A percentile compares a stretch with the other conserved stretches of the same genome.
Evolutionary conservation across 1,140 invertebrate genomes (phyloP).

Genomic region (Drosophila fuyamai): DNA sequence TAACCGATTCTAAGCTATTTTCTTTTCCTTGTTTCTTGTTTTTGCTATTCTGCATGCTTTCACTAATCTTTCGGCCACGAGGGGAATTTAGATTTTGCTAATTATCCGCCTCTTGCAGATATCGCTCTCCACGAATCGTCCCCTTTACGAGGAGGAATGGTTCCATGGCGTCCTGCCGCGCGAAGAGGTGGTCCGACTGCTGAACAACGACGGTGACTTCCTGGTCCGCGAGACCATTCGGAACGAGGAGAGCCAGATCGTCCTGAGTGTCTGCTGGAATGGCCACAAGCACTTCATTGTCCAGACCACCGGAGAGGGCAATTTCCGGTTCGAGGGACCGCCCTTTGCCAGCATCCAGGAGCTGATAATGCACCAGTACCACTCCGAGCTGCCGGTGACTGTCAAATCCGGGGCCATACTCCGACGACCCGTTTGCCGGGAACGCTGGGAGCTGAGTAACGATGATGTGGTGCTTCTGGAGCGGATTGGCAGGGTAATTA

Average conservation of each 20-base stretch:
- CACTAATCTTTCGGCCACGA: slow-evolving; percentile 41
- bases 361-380: slow-evolving; percentile 94
- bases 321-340: slow-evolving; percentile 97
- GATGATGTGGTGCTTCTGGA: slow-evolving; percentile 96
- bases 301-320: slow-evolving; percentile 96
- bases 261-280: slow-evolving; percentile 97
- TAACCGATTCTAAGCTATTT: slow-evolving; percentile 12
- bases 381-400: slow-evolving; percentile 94
- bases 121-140: slow-evolving; percentile 85
- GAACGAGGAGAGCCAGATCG: slow-evolving; percentile 96
- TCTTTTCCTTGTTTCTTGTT: slow-evolving; percentile 38
- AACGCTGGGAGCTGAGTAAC: slow-evolving; percentile 98
- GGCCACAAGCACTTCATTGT: slow-evolving; percentile 99
- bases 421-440: slow-evolving; percentile 93
- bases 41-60: slow-evolving; percentile 29
- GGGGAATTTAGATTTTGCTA: slow-evolving; percentile 23
- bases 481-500: slow-evolving; percentile 96
- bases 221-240: slow-evolving; percentile 97
- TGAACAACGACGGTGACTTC: slow-evolving; percentile 96
- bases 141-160: slow-evolving; percentile 96
- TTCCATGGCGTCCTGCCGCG: slow-evolving; percentile 98
- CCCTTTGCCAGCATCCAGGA: slow-evolving; percentile 96
- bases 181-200: slow-evolving; percentile 96
- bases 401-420: slow-evolving; percentile 96
- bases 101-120: slow-evolving; percentile 66